Percentiles rank a stretch among this genome's conserved stretches.
Evolutionary conservation across 2,113 vertebrate species (phyloP).

Genomic region (Tachysurus fulvidraco): DNA sequence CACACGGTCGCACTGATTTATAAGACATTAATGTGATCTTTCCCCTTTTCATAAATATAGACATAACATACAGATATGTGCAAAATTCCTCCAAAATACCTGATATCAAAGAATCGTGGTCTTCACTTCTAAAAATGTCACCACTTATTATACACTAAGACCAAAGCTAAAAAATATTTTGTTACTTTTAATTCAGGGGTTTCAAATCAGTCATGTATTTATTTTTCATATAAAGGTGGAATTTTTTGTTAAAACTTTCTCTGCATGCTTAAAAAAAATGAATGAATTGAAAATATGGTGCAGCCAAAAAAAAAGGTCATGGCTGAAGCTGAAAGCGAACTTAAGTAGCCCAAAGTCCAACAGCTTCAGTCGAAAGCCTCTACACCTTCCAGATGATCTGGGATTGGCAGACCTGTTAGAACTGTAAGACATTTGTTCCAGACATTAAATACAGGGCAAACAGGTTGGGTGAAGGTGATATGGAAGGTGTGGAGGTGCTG

Average conservation of each 20-base stretch:
- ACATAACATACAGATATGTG: constrained; percentile 38
- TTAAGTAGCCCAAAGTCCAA: background rate
- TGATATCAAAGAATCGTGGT: constrained; percentile 38
- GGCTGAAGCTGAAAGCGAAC: constrained; percentile 12
- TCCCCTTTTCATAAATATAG: constrained; percentile 50
- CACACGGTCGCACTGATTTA: constrained; percentile 10
- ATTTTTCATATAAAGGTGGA: background rate
- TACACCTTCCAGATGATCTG: constrained; percentile 88
- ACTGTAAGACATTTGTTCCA: constrained; percentile 97
- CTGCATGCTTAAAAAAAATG: background rate
- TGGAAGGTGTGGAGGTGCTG: constrained; percentile 94
- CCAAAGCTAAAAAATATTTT: constrained; percentile 50
- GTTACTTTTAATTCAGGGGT: constrained; percentile 48
- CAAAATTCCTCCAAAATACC: constrained; percentile 34
- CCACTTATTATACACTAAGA: constrained; percentile 47
- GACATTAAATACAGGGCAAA: constrained; percentile 95
- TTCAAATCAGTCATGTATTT: background rate
- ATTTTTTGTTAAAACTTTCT: background rate
- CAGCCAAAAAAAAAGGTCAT: background rate
- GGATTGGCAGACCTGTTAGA: constrained; percentile 95
- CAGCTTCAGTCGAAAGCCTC: constrained; percentile 80
- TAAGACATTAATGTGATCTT: constrained; percentile 50
- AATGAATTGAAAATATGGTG: background rate
- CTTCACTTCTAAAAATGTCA: constrained; percentile 57
- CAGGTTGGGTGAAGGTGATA: constrained; percentile 88